These are phyloP conservation scores for Agrenia bidenticulata DNA, from an alignment of 2,888 invertebrate genomes.

Conservation along the genomic window DNA sequence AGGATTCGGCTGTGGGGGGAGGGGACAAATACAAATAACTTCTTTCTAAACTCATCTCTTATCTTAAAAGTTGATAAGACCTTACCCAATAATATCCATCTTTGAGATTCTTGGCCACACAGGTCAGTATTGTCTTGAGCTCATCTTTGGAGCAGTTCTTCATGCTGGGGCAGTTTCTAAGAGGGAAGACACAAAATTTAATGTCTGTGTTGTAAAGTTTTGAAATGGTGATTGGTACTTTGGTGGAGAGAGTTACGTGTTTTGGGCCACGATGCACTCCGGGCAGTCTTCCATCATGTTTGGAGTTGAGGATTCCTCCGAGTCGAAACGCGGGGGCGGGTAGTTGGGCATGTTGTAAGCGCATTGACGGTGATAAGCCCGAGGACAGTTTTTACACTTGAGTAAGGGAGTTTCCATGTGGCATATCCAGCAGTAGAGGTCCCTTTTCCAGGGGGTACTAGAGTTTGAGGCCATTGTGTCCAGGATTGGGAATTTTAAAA, in stretches of 20 bases:
- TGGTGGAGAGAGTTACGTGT: constrained; percentile 19
- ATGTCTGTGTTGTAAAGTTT: too few species aligned
- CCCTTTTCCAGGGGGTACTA: background rate
- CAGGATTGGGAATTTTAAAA: too few species aligned
- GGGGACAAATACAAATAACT: background rate
- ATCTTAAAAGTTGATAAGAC: background rate
- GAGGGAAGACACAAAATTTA: background rate
- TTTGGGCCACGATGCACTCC: constrained; percentile 28
- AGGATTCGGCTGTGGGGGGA: constrained; percentile 26
- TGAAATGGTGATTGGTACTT: background rate
- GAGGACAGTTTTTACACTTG: constrained; percentile 28
- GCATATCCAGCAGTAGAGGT: constrained; percentile 22
- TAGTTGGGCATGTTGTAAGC: constrained; percentile 33
- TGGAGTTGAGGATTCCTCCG: constrained; percentile 30
- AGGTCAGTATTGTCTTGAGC: background rate
- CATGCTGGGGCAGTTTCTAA: constrained; percentile 5
- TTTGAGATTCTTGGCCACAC: constrained; percentile 12
- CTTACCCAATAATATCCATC: constrained; percentile 19
- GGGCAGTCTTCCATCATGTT: constrained; percentile 31
- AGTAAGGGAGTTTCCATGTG: constrained; percentile 34
- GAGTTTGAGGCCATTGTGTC: background rate
- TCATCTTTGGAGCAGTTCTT: constrained; percentile 1
- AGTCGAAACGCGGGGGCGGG: constrained; percentile 28
- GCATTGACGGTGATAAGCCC: constrained; percentile 33
- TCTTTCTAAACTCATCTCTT: background rate